Evolutionary conservation across 2,888 invertebrate genomes (phyloP), one percentile per base, ranked within the genome.

Genomic region (Seladonia tumulorum): DNA sequence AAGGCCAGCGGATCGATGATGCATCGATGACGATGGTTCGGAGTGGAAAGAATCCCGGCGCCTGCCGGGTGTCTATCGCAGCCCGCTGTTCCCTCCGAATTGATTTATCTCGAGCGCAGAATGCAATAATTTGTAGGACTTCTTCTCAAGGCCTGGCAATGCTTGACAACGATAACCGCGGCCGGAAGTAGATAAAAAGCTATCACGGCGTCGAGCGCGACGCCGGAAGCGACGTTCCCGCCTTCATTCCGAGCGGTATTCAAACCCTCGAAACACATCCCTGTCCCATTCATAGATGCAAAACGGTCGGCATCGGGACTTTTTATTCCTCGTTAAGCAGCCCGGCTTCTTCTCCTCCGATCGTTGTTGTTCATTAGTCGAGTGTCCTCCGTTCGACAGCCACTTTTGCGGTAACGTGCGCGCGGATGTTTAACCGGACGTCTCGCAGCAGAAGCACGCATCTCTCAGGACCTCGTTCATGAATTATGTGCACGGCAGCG

Each of bases 141-240:
- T 85, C 80, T 86, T 81, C 45, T 93, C 94, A 94, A 94, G 93
- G 94, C 91, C 92, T 91, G 88, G 81, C 85, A 85, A 87, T 88
- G 90, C 74, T 92, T 78, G 81, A 81, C 75, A 70, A 77, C 81
- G 94, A 93, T 93, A 94, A 93, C 85, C 71, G 79, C 86, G 92
- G 90, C 89, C 93, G 95, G 95, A 95, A 94, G 89, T 91, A 91
- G 94, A 95, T 95, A 95, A 89, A 81, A 85, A 86, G 90, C 92
- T 94, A 94, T 94, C 94, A 88, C 92, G 86, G 87, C 71, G 63
- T 53, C 53, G 53, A 63, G 88, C 90, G 89, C 89, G 92, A 82
- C 90, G 91, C 88, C 94, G 95, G 94, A 94, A 94, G 92, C 91
- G 90, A 92, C 91, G 91, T 92, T 93, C 91, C 94, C 94, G 93